Percentiles rank a stretch among this genome's conserved stretches.
These are phyloP conservation scores for Aethina tumida DNA, from an alignment of 1,140 invertebrate genomes.

Conservation along the genomic window DNA sequence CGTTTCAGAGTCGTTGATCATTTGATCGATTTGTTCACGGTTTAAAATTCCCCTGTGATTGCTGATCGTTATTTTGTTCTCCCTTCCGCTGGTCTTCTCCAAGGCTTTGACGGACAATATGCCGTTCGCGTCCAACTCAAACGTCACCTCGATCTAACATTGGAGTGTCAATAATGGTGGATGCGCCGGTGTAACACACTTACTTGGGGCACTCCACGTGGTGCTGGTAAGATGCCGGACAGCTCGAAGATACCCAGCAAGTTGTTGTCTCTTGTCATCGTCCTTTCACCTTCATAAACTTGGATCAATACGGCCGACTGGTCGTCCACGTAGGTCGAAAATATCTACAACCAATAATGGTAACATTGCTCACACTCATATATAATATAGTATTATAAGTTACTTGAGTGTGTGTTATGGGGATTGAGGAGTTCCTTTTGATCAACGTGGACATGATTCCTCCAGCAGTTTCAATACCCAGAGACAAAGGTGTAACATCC, in stretches of 20 bases:
- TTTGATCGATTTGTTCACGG: conserved; percentile 39
- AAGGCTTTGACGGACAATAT: conserved; percentile 50
- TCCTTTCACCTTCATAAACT: conserved; percentile 55
- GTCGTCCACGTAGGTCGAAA: conserved; percentile 34
- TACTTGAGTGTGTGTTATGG: conserved; percentile 42
- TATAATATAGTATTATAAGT: too few relatives aligned
- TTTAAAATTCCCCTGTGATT: conserved; percentile 38
- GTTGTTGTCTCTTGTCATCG: conserved; percentile 60
- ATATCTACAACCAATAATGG: conserved; percentile 26
- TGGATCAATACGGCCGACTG: conserved; percentile 46
- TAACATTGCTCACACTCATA: too few relatives aligned
- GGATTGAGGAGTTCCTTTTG: conserved; percentile 45
- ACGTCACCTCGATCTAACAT: conserved; percentile 35
- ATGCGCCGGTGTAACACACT: conserved; percentile 11
- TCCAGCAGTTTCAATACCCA: conserved; percentile 39
- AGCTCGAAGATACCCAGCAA: conserved; percentile 60
- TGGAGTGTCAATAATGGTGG: background rate
- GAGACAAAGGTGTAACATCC: conserved; percentile 18
- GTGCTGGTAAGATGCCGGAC: conserved; percentile 54
- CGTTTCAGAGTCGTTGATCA: conserved; percentile 50
- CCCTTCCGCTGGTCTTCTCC: conserved; percentile 41
- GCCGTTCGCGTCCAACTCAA: conserved; percentile 45
- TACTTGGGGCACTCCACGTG: conserved; percentile 32
- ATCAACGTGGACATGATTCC: conserved; percentile 38
- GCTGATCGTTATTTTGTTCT: conserved; percentile 39